Evolutionary conservation across 2,113 vertebrate genomes (phyloP), one percentile per base, ranked within the genome.

Genomic region (Sphaerodactylus townsendi): DNA sequence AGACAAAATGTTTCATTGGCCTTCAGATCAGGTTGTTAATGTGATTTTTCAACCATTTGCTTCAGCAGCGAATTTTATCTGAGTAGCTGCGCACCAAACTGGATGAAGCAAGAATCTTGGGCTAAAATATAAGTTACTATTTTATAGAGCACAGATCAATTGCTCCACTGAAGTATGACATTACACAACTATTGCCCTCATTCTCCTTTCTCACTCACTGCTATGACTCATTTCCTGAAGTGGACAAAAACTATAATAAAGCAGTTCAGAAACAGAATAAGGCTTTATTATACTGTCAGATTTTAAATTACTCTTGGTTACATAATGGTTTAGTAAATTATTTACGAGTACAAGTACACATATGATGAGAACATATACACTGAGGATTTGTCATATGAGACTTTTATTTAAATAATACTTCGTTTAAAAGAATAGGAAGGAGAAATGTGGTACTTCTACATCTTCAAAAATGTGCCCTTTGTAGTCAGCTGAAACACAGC

Each of bases 221-320:
- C 21, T 75, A 3, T 86, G 79, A 82, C 33, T 82, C 73, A 86
- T 28, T 86, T 86, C 72, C 85, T 82, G 39, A 73, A 69, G 64
- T 59, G 48, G 50, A 35, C 41, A 28, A 65, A 28, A 71, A 74
- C 9, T 85, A 37, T 46, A 73, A 65, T 85, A 64, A 69, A n/a
- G 33, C 85, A 10, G 41, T n/a, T 92, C 28, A 77, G 64, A 82
- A 89, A 39, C 85, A 64, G 10, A 37, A 85, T 14, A 72, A 71
- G 77, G 85, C 79, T 79, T 84, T 23, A 81, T 84, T 25, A 56
- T 87, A n/a, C 65, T 70, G 56, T n/a, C 3, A 87, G 11, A 2
- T 1, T 7, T 70, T 56, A 85, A 78, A 72, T 21, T 62, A 1
- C 70, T 53, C 41, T 79, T 81, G 84, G 48, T 64, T 77, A 59